Evolutionary conservation across 2,888 invertebrate species (phyloP), one percentile per base, ranked within the genome.

Genomic region (Eilema sororculum): DNA sequence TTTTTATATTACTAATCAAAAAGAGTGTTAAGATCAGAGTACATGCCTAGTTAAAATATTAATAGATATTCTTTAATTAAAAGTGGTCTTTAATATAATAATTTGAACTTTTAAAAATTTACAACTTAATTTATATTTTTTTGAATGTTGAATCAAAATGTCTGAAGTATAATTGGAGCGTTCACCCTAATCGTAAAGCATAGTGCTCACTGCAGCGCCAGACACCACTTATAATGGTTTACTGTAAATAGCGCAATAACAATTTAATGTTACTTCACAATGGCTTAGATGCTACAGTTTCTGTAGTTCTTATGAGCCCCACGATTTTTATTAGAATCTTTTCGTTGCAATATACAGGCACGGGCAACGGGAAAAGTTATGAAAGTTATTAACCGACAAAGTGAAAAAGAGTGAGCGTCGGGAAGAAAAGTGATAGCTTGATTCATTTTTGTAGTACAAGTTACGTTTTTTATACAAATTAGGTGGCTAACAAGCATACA

Each of bases 171-270:
- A 72, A 68, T 60, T 63, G 58, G 74, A 67, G 28, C 74, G 16
- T 78, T 80, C 72, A 78, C 72, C 70, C 72, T 72, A 58, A 66
- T 63, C 46, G 46, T 69, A 73, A 65, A 89, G 84, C 85, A 88
- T 88, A 87, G 87, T 87, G 77, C 77, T 83, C 79, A 83, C 76
- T 84, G 80, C 78, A 81, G 81, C 86, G 86, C 86, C 83, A 91
- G 90, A 89, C 89, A 77, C 78, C 78, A 79, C 80, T 86, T 86
- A 85, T 84, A 83, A 87, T 86, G 88, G 83, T 87, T 89, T 87
- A 87, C 82, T 78, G 84, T 79, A 84, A 87, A 88, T 86, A 82
- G 86, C 82, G 75, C 81, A 75, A 85, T 90, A 89, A 90, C 87
- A 86, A 84, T 90, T 87, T 87, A 81, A 82, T 82, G 84, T 79